phyloP scores from a whole-genome alignment of 2,113 vertebrate species.

The Vulpes vulpes region DNA sequence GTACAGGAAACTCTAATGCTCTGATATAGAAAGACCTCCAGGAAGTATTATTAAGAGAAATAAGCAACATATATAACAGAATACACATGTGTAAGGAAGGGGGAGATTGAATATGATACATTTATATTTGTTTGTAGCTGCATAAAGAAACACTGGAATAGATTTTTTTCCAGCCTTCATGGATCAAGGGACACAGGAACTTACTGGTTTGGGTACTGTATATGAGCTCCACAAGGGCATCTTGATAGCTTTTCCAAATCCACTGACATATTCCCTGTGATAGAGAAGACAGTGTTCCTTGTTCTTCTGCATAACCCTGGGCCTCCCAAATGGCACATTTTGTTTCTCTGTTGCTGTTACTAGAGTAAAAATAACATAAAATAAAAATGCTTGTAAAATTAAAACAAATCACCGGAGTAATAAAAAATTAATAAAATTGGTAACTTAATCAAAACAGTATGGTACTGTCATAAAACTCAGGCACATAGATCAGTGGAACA shows the following conservation, averaged over 20 bases:
- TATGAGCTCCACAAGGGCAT: slow-evolving; percentile 97
- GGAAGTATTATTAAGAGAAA: slow-evolving; percentile 26
- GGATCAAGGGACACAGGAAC: slow-evolving; percentile 54
- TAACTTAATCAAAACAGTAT: not conserved
- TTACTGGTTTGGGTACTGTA: slow-evolving; percentile 90
- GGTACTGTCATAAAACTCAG: not conserved
- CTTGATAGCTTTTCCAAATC: slow-evolving; percentile 85
- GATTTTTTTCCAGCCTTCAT: not conserved
- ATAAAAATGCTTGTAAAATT: slow-evolving; percentile 5
- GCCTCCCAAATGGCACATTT: slow-evolving; percentile 91
- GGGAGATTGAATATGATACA: not conserved
- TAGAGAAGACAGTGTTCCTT: slow-evolving; percentile 91
- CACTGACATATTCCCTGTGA: slow-evolving; percentile 92
- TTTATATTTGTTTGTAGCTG: slow-evolving; percentile 42
- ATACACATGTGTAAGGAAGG: slow-evolving; percentile 13
- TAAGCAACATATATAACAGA: not conserved
- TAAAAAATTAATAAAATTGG: slow-evolving; percentile 27
- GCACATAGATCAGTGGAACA: not conserved
- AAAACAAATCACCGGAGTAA: not conserved
- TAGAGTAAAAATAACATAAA: slow-evolving; percentile 76
- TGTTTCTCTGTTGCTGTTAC: slow-evolving; percentile 72
- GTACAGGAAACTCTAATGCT: slow-evolving; percentile 9
- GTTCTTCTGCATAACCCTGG: slow-evolving; percentile 87
- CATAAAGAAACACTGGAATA: not conserved
- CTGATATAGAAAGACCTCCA: slow-evolving; percentile 8